Evolutionary conservation across 2,113 vertebrate species (phyloP).

Genomic region (Prionailurus viverrinus): DNA sequence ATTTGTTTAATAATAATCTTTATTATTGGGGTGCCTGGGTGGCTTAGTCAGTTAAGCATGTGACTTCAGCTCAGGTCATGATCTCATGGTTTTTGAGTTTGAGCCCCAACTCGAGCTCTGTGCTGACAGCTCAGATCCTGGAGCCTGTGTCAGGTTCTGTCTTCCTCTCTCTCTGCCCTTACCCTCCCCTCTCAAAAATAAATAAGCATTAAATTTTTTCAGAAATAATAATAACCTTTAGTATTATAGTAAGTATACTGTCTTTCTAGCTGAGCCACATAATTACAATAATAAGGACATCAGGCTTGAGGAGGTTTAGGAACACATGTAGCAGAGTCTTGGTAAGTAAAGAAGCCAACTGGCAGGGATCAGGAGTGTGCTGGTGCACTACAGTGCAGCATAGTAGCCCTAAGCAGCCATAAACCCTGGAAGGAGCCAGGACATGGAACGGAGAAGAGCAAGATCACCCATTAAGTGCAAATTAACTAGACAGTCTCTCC

Average conservation of each 20-base stretch:
- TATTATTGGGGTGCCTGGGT: neutral
- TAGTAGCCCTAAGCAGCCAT: neutral
- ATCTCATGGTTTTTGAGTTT: no score
- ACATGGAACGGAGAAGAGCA: neutral
- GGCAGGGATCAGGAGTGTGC: neutral
- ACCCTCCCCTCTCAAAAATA: no score
- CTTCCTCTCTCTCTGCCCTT: no score
- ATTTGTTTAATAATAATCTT: neutral
- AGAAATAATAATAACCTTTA: neutral
- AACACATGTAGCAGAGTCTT: neutral
- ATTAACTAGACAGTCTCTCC: neutral
- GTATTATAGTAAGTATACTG: neutral
- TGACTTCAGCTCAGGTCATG: no score
- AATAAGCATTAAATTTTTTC: no score
- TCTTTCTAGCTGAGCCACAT: neutral
- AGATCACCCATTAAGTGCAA: neutral
- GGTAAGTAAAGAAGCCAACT: neutral
- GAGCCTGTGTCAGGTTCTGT: no score
- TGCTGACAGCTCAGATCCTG: no score
- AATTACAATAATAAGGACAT: neutral
- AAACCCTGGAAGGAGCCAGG: neutral
- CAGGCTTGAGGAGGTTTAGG: neutral
- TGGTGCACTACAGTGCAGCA: neutral
- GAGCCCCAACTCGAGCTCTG: no score
- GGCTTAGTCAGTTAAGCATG: no score